A percentile compares a stretch with the other conserved stretches of the same genome.
Conservation (phyloP, 1,140 invertebrate genomes). For the Drosophila bipectinata region DNA sequence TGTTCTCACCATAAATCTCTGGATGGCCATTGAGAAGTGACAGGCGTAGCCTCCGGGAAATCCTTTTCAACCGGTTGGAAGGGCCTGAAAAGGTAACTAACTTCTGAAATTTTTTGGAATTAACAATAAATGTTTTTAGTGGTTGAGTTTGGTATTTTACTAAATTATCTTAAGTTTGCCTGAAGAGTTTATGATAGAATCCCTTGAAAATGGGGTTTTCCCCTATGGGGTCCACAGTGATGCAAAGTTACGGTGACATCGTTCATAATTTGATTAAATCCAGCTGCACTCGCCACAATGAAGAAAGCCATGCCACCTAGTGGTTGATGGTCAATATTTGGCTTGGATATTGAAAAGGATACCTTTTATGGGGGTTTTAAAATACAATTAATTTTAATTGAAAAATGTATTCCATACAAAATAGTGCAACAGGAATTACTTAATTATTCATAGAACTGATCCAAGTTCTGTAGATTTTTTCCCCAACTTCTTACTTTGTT, state of each 20-base stretch:
- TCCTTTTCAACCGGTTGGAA: conserved; percentile 50
- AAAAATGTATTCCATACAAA: no score
- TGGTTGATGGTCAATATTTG: conserved; percentile 26
- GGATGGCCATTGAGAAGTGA: conserved; percentile 42
- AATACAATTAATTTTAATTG: no score
- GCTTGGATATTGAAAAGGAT: conserved; percentile 3
- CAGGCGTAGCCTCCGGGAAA: conserved; percentile 48
- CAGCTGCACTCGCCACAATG: conserved; percentile 23
- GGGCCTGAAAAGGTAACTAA: not conserved
- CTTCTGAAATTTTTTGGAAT: conserved; percentile 1
- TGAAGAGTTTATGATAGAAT: no score
- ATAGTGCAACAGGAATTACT: not conserved
- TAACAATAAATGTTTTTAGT: no score
- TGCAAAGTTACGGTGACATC: conserved; percentile 19
- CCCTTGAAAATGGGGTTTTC: no score
- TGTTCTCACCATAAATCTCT: conserved; percentile 73
- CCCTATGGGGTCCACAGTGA: no score
- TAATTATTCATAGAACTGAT: not conserved
- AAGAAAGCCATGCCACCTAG: not conserved
- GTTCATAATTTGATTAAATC: conserved; percentile 43
- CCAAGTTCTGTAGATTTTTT: not conserved
- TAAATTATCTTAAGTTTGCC: no score
- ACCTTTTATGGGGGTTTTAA: not conserved
- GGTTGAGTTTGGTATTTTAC: no score
- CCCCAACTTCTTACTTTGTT: not conserved